Conservation (phyloP, 2,113 vertebrate genomes). For the Columba livia region DNA sequence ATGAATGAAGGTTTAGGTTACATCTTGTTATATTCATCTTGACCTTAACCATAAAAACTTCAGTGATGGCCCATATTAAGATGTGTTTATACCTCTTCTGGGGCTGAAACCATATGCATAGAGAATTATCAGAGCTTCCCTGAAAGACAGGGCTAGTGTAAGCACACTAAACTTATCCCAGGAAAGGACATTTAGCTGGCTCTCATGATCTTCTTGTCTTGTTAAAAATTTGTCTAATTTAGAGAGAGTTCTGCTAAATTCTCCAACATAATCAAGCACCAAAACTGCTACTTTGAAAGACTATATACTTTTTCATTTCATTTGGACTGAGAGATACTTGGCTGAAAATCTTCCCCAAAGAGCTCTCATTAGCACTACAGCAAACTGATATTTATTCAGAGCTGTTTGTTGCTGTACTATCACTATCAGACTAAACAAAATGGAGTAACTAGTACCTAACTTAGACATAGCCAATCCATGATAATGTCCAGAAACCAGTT, state of each 20-base stretch:
- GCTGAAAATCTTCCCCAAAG: background rate
- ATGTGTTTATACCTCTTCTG: background rate
- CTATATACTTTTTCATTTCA: background rate
- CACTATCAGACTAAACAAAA: background rate
- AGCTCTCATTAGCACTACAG: background rate
- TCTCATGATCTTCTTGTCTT: background rate
- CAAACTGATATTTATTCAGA: background rate
- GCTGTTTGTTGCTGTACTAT: background rate
- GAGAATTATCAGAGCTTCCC: background rate
- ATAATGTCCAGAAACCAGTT: background rate
- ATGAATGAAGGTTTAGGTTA: background rate
- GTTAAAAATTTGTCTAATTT: background rate
- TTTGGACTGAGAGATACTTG: background rate
- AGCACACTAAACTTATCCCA: background rate
- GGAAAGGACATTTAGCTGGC: background rate
- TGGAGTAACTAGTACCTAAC: background rate
- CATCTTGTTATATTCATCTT: background rate
- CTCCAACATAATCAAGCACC: background rate
- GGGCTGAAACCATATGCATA: background rate
- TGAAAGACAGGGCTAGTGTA: background rate
- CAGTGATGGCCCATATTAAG: background rate
- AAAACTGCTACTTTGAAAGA: background rate
- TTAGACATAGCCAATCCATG: background rate
- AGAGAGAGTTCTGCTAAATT: background rate
- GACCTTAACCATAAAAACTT: constrained; percentile 15